phyloP scores from a whole-genome alignment of 2,888 invertebrate genomes.

The Amblyteles armatorius region DNA sequence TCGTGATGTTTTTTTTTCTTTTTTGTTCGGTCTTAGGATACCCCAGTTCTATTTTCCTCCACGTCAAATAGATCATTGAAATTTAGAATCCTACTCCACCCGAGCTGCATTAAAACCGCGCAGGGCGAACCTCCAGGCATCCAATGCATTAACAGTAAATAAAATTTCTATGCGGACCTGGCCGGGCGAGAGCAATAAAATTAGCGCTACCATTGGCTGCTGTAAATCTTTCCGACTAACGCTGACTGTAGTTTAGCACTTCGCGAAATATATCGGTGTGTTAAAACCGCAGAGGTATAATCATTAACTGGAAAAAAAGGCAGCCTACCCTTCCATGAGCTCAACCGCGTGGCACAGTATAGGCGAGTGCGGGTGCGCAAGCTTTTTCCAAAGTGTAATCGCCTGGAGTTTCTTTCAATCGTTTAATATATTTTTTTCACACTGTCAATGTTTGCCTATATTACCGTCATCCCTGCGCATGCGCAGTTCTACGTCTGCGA shows the following conservation, averaged over 20 bases:
- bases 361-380: too few species aligned
- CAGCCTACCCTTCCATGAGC: constrained; percentile 10
- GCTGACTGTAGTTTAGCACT: constrained; percentile 16
- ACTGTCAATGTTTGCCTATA: not conserved
- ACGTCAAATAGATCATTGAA: constrained; percentile 18
- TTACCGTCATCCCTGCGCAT: not conserved
- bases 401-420: too few species aligned
- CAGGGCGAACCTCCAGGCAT: not conserved
- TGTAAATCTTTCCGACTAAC: constrained; percentile 56
- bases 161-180: constrained; percentile 38
- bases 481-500: not conserved
- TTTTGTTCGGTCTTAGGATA: not conserved
- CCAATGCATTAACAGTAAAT: constrained; percentile 56
- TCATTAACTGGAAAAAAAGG: constrained; percentile 23
- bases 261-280: constrained; percentile 47
- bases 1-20: not conserved
- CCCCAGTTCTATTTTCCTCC: not conserved
- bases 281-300: constrained; percentile 60
- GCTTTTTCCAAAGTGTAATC: too few species aligned
- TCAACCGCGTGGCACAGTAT: not conserved
- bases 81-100: constrained; percentile 21
- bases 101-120: constrained; percentile 30
- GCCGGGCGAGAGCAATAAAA: constrained; percentile 59
- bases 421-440: too few species aligned
- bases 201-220: constrained; percentile 60